Evolutionary conservation across 2,113 vertebrate species (phyloP).

Genomic region (Zootoca vivipara): DNA sequence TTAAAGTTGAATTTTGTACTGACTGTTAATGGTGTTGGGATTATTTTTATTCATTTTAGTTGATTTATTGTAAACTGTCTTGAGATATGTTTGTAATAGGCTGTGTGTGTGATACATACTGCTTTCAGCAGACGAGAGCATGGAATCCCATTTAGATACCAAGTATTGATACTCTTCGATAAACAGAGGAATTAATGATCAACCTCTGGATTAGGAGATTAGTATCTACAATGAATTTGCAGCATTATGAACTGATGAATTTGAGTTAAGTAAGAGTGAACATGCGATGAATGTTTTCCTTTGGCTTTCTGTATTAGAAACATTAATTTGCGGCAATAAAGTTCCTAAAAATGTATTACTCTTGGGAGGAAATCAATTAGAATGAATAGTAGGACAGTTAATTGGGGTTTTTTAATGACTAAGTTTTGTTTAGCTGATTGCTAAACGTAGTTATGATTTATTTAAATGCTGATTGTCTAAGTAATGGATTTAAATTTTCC

Average conservation of each 20-base stretch:
- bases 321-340: not conserved
- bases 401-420: not conserved
- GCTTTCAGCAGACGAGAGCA: not conserved
- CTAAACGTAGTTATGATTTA: not conserved
- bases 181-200: not conserved
- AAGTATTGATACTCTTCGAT: not conserved
- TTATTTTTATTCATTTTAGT: too few species aligned
- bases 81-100: too few species aligned
- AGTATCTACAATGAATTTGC: not conserved
- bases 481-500: not conserved
- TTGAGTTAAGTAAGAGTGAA: not conserved
- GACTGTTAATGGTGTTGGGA: too few species aligned
- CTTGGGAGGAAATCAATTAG: not conserved
- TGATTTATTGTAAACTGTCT: too few species aligned
- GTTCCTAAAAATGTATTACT: conserved; percentile 1
- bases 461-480: not conserved
- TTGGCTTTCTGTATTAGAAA: not conserved
- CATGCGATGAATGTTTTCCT: not conserved
- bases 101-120: not conserved
- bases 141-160: not conserved
- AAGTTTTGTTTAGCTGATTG: not conserved
- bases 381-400: not conserved
- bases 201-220: not conserved
- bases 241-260: not conserved
- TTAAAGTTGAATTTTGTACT: too few species aligned